These are phyloP conservation scores for Micrasema minimum DNA, from an alignment of 1,140 invertebrate species.

Conservation along the genomic window DNA sequence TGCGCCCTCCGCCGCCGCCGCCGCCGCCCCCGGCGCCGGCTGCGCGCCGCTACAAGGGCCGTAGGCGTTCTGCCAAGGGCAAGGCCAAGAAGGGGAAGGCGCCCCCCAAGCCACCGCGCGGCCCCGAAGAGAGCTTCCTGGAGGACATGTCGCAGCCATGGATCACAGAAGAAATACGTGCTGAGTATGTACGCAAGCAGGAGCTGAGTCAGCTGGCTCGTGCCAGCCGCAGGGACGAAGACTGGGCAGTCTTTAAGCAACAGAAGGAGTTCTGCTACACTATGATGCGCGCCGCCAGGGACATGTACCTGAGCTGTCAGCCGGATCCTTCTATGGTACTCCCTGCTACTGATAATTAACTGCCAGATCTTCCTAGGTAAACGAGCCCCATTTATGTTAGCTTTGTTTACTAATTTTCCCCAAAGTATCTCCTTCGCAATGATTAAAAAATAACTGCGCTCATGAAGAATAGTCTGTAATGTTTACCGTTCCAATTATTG, in stretches of 20 bases:
- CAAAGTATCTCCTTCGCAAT: no score
- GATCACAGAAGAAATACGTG: constrained; percentile 57
- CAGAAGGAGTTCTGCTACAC: constrained; percentile 58
- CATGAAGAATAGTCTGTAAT: no score
- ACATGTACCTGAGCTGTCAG: no score
- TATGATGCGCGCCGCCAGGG: constrained; percentile 57
- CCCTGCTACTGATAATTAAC: no score
- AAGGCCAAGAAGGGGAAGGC: not conserved
- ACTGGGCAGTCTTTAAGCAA: constrained; percentile 57
- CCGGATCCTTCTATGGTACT: no score
- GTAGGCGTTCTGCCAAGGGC: not conserved
- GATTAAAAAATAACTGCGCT: no score
- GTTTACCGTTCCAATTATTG: no score
- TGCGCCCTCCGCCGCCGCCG: constrained; percentile 49
- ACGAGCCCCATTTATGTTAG: no score
- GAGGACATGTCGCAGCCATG: constrained; percentile 58
- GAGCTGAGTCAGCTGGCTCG: constrained; percentile 56
- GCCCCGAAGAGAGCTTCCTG: constrained; percentile 45
- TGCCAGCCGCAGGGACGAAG: constrained; percentile 55
- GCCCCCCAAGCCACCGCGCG: not conserved
- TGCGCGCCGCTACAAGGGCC: not conserved
- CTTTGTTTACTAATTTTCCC: no score
- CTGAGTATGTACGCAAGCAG: constrained; percentile 58
- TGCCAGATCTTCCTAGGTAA: no score
- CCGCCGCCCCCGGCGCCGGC: not conserved